Evolutionary conservation across 2,113 vertebrate species (phyloP), one percentile per base, ranked within the genome.

Genomic region (Cathartes aura): DNA sequence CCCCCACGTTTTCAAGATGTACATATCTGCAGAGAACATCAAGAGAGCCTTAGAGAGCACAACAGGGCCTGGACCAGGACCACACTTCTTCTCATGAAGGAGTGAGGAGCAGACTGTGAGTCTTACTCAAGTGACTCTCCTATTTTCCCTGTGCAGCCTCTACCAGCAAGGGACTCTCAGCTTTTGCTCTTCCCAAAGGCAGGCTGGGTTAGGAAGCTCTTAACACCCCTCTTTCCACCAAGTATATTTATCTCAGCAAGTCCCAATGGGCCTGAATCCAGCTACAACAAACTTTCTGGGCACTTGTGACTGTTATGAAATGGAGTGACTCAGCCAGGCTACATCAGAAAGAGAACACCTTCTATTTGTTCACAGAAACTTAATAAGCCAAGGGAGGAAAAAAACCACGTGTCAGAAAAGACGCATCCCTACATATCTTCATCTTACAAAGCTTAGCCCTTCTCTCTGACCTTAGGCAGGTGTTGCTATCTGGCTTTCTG

Each of bases 281-380:
- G 42, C 60, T 59, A 74, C 68, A 94, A 53, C 36, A 87, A 84
- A 73, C 26, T 45, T 94, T 47, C 52, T 74, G 60, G 73, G 64
- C n/a, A 73, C 42, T 70, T 90, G 24, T 43, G 38, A 70, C 56
- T 85, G 60, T 82, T 91, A 87, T 0, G 1, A 93, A 95, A 94
- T 19, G 32, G 22, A 84, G 56, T 75, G 70, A 93, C 29, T 94
- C 81, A 71, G 60, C 38, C 64, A 84, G 85, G 20, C 56, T 82
- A 50, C 64, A 71, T 59, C 52, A 63, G 59, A 76, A 84, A 82
- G 43, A 64, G 32, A 79, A 53, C 50, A 50, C 45, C 45, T 87
- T 90, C 81, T 67, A 74, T 82, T 96, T 87, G 32, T 63, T 91
- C 89, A 87, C n/a, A 63, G 52, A 45, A 95, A 75, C 47, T 50